Base-by-base conservation (phyloP, 2,797 vertebrate species). In the Pangasius djambal region DNA sequence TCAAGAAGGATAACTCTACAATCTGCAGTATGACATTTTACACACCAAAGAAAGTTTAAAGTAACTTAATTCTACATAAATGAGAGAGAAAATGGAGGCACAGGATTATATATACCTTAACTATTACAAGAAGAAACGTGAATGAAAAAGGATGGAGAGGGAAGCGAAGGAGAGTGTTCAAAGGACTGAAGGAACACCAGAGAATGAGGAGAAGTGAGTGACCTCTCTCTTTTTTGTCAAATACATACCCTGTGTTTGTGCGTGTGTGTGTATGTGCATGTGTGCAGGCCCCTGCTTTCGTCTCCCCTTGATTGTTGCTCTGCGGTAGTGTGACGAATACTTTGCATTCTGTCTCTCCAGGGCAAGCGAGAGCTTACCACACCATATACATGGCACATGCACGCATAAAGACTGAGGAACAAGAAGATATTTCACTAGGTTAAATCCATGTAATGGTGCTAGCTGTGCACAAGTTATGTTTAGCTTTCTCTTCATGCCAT, bases 331-430 rank as follows among this genome's bases (percentile, higher is more conserved):
- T 55, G 89, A 90, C 88, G 89, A 91, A 93, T 91, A 85, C 89
- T 90, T 90, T 83, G 79, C 90, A 92, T 92, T 93, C 92, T 90
- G 91, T 89, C 78, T 91, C 86, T 92, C 85, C 63, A 86, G 85
- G 87, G 90, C 79, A 93, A 92, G 90, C 9, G 3, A 18, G 69
- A 83, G 16, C 63, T 88, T 69, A 13, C 83, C 34, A 70, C 83
- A 70, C 88, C 22, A n/a, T 34, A 86, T 61, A 75, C 22, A 75
- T 13, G 10, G 20, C 85, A 69, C 72, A 82, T 20, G 9, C n/a
- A 59, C 40, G 48, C 52, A 86, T 55, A 40, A 40, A 79, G 50
- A 55, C 59, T 48, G 52, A 48, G 69, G 20, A 87, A 61, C 50
- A 22, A 22, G 31, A 63, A 61, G 59, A 25, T 52, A 52, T 55